Conservation (phyloP, 2,113 vertebrate genomes). For the Syngnathus floridae region DNA sequence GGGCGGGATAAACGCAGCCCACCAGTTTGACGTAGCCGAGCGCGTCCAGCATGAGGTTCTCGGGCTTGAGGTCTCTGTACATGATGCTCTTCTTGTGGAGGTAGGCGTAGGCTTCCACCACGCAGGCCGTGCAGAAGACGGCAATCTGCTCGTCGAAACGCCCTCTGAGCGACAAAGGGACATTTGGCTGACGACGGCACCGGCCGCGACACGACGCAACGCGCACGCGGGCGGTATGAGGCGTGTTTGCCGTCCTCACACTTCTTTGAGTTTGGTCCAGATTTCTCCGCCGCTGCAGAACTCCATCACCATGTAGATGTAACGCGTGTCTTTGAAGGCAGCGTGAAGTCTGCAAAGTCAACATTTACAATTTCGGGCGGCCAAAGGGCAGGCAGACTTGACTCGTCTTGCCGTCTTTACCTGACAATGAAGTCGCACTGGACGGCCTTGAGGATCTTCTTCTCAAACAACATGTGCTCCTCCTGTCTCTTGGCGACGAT, state of each 20-base stretch:
- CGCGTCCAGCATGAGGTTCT: slow-evolving; percentile 78
- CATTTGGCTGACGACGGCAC: background rate
- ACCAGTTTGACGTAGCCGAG: slow-evolving; percentile 79
- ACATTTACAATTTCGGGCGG: no score
- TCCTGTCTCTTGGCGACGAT: slow-evolving; percentile 72
- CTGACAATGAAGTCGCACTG: slow-evolving; percentile 73
- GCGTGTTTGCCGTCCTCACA: slow-evolving; percentile 44
- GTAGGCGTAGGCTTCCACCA: slow-evolving; percentile 78
- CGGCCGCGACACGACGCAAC: no score
- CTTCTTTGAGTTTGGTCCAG: slow-evolving; percentile 79
- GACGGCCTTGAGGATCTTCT: slow-evolving; percentile 64
- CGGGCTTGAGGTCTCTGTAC: slow-evolving; percentile 80
- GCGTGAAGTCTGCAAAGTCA: slow-evolving; percentile 61
- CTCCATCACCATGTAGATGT: slow-evolving; percentile 78
- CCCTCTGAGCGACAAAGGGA: slow-evolving; percentile 48
- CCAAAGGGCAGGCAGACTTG: background rate
- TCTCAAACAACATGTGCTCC: slow-evolving; percentile 73
- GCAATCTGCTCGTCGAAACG: slow-evolving; percentile 71
- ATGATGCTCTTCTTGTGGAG: slow-evolving; percentile 75
- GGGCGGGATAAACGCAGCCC: background rate
- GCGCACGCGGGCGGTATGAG: no score
- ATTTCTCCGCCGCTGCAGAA: slow-evolving; percentile 77
- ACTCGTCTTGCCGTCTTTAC: slow-evolving; percentile 28
- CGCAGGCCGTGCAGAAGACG: slow-evolving; percentile 74
- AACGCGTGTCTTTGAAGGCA: slow-evolving; percentile 68